Conservation (phyloP, 2,888 invertebrate genomes). For the Calameuta idolon region DNA sequence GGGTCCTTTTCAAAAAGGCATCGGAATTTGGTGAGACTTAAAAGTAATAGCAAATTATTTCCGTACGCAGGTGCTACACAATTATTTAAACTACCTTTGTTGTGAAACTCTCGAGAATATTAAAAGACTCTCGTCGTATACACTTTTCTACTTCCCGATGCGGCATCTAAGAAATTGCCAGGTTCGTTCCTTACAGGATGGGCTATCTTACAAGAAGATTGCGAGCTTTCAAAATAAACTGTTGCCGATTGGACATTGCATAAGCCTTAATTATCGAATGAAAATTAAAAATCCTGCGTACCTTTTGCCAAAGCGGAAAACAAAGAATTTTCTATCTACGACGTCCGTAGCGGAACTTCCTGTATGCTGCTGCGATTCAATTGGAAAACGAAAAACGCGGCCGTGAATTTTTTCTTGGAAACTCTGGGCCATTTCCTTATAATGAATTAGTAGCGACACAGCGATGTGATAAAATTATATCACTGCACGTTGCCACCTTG, state of each 20-base stretch:
- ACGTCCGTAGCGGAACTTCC: background rate
- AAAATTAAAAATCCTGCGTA: background rate
- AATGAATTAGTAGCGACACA: background rate
- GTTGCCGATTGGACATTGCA: background rate
- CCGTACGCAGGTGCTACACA: background rate
- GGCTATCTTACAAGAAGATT: background rate
- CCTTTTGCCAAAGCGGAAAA: background rate
- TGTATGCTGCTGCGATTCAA: background rate
- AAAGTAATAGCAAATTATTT: background rate
- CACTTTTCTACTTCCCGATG: background rate
- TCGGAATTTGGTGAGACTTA: background rate
- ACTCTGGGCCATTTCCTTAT: background rate
- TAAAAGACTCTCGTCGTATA: background rate
- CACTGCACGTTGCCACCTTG: slow-evolving; percentile 60
- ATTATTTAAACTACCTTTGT: background rate
- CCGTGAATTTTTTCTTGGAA: background rate
- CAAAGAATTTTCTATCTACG: background rate
- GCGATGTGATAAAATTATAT: background rate
- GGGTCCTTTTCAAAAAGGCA: background rate
- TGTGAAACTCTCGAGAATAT: background rate
- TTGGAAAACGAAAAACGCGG: background rate
- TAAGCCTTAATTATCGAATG: background rate
- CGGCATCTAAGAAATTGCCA: background rate
- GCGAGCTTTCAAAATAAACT: background rate
- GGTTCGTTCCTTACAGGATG: background rate